Base-by-base conservation (phyloP, 1,140 invertebrate species). In the Fragariocoptes setiger region DNA sequence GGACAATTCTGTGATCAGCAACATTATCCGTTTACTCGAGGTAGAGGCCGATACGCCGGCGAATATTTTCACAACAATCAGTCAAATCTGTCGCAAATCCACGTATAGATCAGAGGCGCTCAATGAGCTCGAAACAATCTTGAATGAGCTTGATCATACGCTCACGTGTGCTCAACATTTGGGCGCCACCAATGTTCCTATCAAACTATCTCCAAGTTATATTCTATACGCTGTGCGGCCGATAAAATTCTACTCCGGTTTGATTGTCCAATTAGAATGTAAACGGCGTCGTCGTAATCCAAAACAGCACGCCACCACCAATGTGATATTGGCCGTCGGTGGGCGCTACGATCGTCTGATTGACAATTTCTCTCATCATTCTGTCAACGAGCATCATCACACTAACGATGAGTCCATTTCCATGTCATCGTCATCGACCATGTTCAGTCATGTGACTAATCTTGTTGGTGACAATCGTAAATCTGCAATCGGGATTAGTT, bases 401-500 rank as follows among this genome's bases (percentile, higher is more conserved):
- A n/a, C n/a, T n/a, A n/a, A n/a, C n/a, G n/a, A n/a, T n/a, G n/a
- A n/a, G n/a, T n/a, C n/a, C n/a, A n/a, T n/a, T n/a, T n/a, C n/a
- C n/a, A n/a, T n/a, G n/a, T n/a, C n/a, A n/a, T n/a, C n/a, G n/a
- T n/a, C n/a, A n/a, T n/a, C n/a, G n/a, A n/a, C n/a, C n/a, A n/a
- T n/a, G n/a, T n/a, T n/a, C n/a, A n/a, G n/a, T n/a, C n/a, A n/a
- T n/a, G n/a, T n/a, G n/a, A n/a, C n/a, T n/a, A n/a, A n/a, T n/a
- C n/a, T n/a, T n/a, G n/a, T n/a, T n/a, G n/a, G n/a, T n/a, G n/a
- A n/a, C n/a, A n/a, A n/a, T n/a, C n/a, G n/a, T n/a, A n/a, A n/a
- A n/a, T n/a, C n/a, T n/a, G 74, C 68, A 0, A 72, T 70, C 3
- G 76, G 76, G 13, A 64, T 76, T 13, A 74, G 74, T 25, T 63